Conservation (phyloP, 2,888 invertebrate genomes). For the Meiosimyza platycephala region DNA sequence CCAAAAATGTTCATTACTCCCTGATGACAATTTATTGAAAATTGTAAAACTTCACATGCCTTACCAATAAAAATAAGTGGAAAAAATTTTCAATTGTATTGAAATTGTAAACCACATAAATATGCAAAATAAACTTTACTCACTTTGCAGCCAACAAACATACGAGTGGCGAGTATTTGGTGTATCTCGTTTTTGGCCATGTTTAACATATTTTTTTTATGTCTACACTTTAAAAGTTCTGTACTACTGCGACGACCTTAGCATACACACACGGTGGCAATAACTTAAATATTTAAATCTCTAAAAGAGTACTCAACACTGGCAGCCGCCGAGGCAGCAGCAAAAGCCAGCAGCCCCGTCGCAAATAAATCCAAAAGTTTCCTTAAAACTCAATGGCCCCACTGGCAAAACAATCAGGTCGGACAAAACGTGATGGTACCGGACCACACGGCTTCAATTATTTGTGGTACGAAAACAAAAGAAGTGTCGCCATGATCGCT, state of each 20-base stretch:
- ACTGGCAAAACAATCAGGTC: slow-evolving; percentile 17
- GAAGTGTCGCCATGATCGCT: slow-evolving; percentile 54
- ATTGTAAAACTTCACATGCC: too few relatives aligned
- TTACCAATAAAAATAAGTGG: slow-evolving; percentile 18
- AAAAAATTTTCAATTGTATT: slow-evolving; percentile 3
- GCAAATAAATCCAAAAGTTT: slow-evolving; percentile 20
- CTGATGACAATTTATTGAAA: too few relatives aligned
- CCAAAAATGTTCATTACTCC: too few relatives aligned
- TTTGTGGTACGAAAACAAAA: slow-evolving; percentile 49
- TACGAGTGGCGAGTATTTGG: slow-evolving; percentile 45
- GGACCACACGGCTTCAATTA: slow-evolving; percentile 65
- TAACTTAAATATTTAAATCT: slow-evolving; percentile 55
- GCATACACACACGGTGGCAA: slow-evolving; percentile 47
- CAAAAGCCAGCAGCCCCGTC: slow-evolving; percentile 2
- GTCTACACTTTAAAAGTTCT: slow-evolving; percentile 59
- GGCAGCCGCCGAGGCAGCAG: neutral
- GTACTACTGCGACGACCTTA: slow-evolving; percentile 9
- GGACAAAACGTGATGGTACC: slow-evolving; percentile 53
- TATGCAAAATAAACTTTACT: slow-evolving; percentile 60
- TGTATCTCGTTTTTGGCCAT: slow-evolving; percentile 52
- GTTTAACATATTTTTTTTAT: slow-evolving; percentile 59
- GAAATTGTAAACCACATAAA: slow-evolving; percentile 43
- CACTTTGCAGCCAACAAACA: slow-evolving; percentile 53
- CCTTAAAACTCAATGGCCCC: neutral
- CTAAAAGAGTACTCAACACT: slow-evolving; percentile 19